Evolutionary conservation across 2,888 invertebrate species (phyloP).

Genomic region (Therioaphis trifolii): DNA sequence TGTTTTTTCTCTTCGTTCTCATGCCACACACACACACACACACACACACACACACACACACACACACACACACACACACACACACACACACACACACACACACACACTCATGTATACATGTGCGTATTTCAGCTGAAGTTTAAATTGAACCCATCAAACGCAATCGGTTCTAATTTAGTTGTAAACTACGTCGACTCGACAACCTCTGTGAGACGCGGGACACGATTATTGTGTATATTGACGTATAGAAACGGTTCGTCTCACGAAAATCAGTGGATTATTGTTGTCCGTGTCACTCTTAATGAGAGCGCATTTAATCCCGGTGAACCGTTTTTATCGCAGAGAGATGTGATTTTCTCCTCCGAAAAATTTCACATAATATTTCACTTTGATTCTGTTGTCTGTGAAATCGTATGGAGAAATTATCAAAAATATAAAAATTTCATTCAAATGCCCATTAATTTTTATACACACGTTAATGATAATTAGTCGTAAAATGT

Average conservation of each 20-base stretch:
- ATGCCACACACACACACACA: too few relatives aligned
- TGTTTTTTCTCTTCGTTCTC: not conserved
- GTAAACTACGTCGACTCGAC: not conserved
- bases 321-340: too few relatives aligned
- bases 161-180: constrained; percentile 8
- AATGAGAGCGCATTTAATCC: too few relatives aligned
- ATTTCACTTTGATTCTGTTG: too few relatives aligned
- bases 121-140: not conserved
- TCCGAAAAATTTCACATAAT: too few relatives aligned
- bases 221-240: not conserved
- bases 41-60: too few relatives aligned
- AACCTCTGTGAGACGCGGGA: not conserved
- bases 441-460: too few relatives aligned
- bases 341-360: too few relatives aligned
- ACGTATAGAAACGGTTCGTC: not conserved
- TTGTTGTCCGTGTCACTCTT: not conserved
- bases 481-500: too few relatives aligned
- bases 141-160: constrained; percentile 8
- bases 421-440: too few relatives aligned
- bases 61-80: not conserved
- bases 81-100: not conserved
- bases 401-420: too few relatives aligned
- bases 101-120: not conserved
- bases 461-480: too few relatives aligned
- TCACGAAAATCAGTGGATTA: not conserved